Conservation (phyloP, 2,797 vertebrate species). For the Hemibagrus guttatus region DNA sequence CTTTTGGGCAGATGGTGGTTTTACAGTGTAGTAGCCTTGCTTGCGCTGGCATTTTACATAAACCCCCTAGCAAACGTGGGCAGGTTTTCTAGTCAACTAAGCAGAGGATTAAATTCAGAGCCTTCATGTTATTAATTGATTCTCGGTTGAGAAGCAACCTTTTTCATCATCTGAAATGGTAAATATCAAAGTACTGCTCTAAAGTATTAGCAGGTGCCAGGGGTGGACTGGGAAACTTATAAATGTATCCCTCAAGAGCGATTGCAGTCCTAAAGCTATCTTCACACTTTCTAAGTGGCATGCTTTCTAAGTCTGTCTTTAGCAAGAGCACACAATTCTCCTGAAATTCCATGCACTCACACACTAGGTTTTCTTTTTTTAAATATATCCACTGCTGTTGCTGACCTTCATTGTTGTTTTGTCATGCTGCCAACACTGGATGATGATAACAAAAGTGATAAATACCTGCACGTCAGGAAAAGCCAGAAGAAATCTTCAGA, state of each 20-base stretch:
- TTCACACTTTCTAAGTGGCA: not conserved
- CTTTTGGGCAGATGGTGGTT: constrained; percentile 39
- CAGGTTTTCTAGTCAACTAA: constrained; percentile 25
- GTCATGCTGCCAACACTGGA: not conserved
- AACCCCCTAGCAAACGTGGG: not conserved
- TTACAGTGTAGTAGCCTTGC: constrained; percentile 14
- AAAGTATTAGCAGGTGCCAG: not conserved
- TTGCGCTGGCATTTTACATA: constrained; percentile 6
- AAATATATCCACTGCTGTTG: not conserved
- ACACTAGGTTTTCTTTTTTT: not conserved
- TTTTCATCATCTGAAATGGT: constrained; percentile 32
- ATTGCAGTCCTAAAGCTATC: too few relatives aligned
- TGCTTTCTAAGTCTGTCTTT: not conserved
- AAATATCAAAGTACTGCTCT: constrained; percentile 25
- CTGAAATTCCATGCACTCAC: not conserved
- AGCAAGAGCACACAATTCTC: not conserved
- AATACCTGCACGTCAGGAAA: not conserved
- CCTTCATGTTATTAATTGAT: constrained; percentile 10
- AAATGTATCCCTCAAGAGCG: too few relatives aligned
- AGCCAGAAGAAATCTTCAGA: not conserved
- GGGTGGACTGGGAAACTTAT: constrained; percentile 6
- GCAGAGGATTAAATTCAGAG: not conserved
- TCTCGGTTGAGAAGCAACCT: not conserved
- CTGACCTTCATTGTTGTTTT: not conserved
- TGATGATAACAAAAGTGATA: not conserved